Evolutionary conservation across 2,113 vertebrate genomes (phyloP).

Genomic region (Clarias batrachus): DNA sequence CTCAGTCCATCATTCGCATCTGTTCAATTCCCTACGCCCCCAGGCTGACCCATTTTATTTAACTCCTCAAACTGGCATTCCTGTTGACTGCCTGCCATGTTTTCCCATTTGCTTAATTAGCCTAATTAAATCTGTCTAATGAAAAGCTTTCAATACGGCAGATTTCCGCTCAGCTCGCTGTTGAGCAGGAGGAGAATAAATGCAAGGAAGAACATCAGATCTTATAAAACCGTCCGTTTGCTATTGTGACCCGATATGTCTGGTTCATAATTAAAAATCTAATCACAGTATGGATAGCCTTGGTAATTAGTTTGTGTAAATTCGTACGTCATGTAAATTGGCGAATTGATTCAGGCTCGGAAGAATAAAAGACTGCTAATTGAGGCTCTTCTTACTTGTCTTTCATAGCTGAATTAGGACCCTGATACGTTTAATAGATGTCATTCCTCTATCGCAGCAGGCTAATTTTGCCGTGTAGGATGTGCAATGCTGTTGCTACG

Average conservation of each 20-base stretch:
- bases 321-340: neutral
- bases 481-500: slow-evolving; percentile 59
- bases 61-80: slow-evolving; percentile 19
- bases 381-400: neutral
- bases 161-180: neutral
- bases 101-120: slow-evolving; percentile 43
- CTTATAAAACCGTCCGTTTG: slow-evolving; percentile 19
- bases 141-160: slow-evolving; percentile 32
- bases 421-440: slow-evolving; percentile 54
- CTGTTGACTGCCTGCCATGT: slow-evolving; percentile 31
- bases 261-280: slow-evolving; percentile 8
- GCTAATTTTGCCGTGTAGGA: slow-evolving; percentile 69
- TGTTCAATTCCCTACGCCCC: slow-evolving; percentile 1
- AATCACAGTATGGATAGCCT: neutral
- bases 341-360: neutral
- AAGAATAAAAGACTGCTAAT: neutral
- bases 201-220: neutral
- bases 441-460: slow-evolving; percentile 39
- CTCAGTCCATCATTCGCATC: neutral
- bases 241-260: slow-evolving; percentile 7
- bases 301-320: neutral
- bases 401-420: neutral
- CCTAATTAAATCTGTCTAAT: slow-evolving; percentile 48
- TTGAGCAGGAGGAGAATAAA: neutral
- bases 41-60: slow-evolving; percentile 17